These are phyloP conservation scores for Aplysia californica DNA, from an alignment of 1,140 invertebrate genomes.

Conservation along the genomic window DNA sequence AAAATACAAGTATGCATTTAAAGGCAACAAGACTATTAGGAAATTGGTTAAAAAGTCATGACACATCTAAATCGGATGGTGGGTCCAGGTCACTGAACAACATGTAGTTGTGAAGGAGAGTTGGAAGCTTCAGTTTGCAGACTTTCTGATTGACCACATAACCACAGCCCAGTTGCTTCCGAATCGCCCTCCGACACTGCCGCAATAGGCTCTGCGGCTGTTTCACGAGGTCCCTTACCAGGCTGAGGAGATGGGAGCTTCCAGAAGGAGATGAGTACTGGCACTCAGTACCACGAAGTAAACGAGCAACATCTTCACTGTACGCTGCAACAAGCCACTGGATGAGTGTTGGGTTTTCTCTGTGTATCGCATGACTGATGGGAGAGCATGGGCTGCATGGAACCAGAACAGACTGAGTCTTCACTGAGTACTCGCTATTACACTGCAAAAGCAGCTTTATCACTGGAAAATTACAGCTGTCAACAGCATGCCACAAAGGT, in stretches of 20 bases:
- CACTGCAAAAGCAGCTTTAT: slow-evolving; percentile 49
- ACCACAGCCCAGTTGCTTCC: slow-evolving; percentile 34
- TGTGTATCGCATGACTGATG: slow-evolving; percentile 51
- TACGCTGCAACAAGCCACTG: slow-evolving; percentile 50
- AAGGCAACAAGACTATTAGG: no score
- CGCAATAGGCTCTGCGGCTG: slow-evolving; percentile 45
- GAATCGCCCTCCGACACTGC: slow-evolving; percentile 43
- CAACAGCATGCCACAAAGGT: slow-evolving; percentile 59
- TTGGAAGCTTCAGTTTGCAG: slow-evolving; percentile 44
- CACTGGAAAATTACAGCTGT: slow-evolving; percentile 43
- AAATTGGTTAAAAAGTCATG: no score
- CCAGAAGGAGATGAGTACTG: no score
- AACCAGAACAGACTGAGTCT: slow-evolving; percentile 44
- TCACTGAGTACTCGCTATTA: slow-evolving; percentile 39
- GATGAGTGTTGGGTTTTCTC: slow-evolving; percentile 45
- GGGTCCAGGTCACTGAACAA: slow-evolving; percentile 45
- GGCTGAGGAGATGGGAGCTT: no score
- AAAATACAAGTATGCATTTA: no score
- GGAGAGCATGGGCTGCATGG: slow-evolving; percentile 53
- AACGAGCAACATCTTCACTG: slow-evolving; percentile 48
- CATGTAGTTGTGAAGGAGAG: slow-evolving; percentile 45
- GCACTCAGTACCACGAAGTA: no score
- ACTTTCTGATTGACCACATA: slow-evolving; percentile 35
- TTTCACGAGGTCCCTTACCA: slow-evolving; percentile 30
- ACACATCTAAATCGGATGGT: no score